phyloP scores from a whole-genome alignment of 2,113 vertebrate genomes.

The Etheostoma spectabile region DNA sequence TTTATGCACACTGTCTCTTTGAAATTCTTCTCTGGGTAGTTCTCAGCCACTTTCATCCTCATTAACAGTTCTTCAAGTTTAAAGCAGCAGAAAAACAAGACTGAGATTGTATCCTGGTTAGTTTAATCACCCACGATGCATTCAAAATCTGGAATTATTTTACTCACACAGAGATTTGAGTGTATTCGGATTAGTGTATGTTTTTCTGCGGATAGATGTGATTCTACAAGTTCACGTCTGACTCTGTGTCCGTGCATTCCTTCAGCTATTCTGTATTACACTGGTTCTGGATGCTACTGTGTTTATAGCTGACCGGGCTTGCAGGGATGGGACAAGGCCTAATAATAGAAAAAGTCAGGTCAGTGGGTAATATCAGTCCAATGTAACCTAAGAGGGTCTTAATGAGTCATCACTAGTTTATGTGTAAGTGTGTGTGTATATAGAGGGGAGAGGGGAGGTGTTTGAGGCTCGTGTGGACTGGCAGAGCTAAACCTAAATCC shows the following conservation, averaged over 20 bases:
- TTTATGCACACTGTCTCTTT: background rate
- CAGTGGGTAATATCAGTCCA: conserved; percentile 35
- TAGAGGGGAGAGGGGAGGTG: conserved; percentile 22
- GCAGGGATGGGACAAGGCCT: conserved; percentile 12
- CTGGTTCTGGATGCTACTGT: conserved; percentile 10
- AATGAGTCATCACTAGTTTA: conserved; percentile 54
- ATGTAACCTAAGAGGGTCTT: conserved; percentile 47
- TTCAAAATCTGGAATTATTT: conserved; percentile 68
- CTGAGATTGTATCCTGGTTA: conserved; percentile 19
- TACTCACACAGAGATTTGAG: conserved; percentile 64
- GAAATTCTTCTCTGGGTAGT: conserved; percentile 8
- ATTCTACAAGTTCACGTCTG: conserved; percentile 43
- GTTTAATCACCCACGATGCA: conserved; percentile 54
- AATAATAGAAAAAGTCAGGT: conserved; percentile 28
- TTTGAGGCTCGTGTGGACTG: conserved; percentile 40
- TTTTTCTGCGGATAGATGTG: conserved; percentile 53
- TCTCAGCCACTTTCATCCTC: conserved; percentile 1
- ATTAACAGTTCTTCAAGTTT: background rate
- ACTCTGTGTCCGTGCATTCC: conserved; percentile 2
- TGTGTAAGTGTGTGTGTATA: conserved; percentile 36
- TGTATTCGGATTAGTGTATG: conserved; percentile 51
- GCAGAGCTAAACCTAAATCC: conserved; percentile 69
- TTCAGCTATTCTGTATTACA: conserved; percentile 16
- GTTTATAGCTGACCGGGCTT: background rate
- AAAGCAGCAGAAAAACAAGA: conserved; percentile 16